A percentile compares a stretch with the other conserved stretches of the same genome.
Conservation (phyloP, 2,113 vertebrate genomes). For the Nyctereutes procyonoides region DNA sequence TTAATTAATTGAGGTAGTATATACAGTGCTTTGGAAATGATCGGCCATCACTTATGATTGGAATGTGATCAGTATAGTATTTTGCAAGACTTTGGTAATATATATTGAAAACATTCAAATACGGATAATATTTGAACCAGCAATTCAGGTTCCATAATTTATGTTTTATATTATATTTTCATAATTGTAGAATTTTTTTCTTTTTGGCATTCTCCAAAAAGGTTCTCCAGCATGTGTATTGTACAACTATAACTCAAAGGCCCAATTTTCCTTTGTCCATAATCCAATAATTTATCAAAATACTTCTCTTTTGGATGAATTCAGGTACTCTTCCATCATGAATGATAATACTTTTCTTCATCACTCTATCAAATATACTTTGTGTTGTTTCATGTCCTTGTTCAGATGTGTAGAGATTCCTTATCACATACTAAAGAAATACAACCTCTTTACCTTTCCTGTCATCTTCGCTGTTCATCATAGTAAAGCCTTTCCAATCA, state of each 20-base stretch:
- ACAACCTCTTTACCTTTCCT: conserved; percentile 93
- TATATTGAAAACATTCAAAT: background rate
- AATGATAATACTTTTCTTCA: conserved; percentile 93
- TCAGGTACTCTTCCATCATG: conserved; percentile 94
- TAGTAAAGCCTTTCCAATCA: conserved; percentile 88
- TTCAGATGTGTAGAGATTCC: conserved; percentile 92
- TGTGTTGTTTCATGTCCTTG: conserved; percentile 91
- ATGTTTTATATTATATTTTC: background rate
- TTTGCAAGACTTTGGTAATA: background rate
- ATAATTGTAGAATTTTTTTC: conserved; percentile 87
- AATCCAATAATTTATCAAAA: conserved; percentile 93
- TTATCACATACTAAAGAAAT: conserved; percentile 94
- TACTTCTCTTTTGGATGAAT: conserved; percentile 94
- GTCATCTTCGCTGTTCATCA: conserved; percentile 93
- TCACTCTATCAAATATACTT: conserved; percentile 93
- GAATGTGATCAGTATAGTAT: background rate
- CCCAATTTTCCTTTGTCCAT: conserved; percentile 92
- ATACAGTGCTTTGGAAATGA: background rate
- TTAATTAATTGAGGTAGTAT: background rate
- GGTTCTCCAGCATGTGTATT: conserved; percentile 93
- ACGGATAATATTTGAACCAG: background rate
- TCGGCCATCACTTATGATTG: background rate
- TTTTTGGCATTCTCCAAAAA: conserved; percentile 91
- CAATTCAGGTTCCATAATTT: background rate
- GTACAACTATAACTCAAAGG: conserved; percentile 94